Percentiles rank a stretch among this genome's conserved stretches.
Conservation (phyloP, 1,140 invertebrate species). For the Nasonia longicornis region DNA sequence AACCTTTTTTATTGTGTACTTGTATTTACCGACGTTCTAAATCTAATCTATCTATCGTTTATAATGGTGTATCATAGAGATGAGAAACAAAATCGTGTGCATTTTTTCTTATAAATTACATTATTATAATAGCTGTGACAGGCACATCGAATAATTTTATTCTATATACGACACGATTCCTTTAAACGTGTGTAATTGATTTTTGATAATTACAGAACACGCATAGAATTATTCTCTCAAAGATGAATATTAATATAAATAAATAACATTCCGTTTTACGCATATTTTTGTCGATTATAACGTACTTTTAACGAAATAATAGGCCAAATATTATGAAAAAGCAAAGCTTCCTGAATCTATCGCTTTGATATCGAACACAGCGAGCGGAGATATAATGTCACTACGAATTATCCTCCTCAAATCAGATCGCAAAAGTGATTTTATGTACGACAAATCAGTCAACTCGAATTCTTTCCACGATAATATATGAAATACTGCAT, state of each 20-base stretch:
- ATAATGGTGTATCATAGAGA: constrained; percentile 7
- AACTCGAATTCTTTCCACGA: constrained; percentile 2
- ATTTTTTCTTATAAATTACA: constrained; percentile 1
- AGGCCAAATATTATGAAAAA: constrained; percentile 2
- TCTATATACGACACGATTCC: neutral
- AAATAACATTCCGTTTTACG: neutral
- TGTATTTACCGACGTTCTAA: neutral
- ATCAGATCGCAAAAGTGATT: neutral
- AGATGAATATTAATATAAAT: neutral
- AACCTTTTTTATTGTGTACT: constrained; percentile 21
- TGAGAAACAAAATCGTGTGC: constrained; percentile 6
- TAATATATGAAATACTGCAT: constrained; percentile 2
- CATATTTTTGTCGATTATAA: constrained; percentile 4
- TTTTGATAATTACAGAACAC: constrained; percentile 6
- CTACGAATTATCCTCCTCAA: neutral
- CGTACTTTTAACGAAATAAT: neutral
- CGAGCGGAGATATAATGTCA: neutral
- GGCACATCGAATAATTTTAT: constrained; percentile 23
- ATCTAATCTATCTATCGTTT: constrained; percentile 2
- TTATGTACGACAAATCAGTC: constrained; percentile 10
- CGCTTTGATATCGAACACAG: constrained; percentile 7
- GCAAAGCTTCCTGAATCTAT: constrained; percentile 1
- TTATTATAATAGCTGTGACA: neutral
- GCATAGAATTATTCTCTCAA: neutral
- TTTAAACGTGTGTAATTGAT: constrained; percentile 2